A percentile compares a stretch with the other conserved stretches of the same genome.
These are phyloP conservation scores for Rallus limicola DNA, from an alignment of 2,113 vertebrate genomes.

Conservation along the genomic window DNA sequence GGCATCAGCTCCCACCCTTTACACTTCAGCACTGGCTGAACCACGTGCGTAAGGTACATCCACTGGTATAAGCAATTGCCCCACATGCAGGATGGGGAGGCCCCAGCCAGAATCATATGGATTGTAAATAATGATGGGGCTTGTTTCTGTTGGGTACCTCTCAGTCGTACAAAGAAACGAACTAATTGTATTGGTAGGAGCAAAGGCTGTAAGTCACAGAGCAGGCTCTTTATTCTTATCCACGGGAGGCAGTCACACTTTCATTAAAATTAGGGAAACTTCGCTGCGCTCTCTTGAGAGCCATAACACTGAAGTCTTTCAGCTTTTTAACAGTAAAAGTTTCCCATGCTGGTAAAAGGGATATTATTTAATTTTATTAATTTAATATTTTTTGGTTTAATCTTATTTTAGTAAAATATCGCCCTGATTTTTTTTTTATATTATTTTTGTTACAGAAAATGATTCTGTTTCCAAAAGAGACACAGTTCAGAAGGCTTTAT, in stretches of 20 bases:
- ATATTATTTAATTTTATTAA: conserved; percentile 11
- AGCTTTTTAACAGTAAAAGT: conserved; percentile 32
- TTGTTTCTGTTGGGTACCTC: neutral
- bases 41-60: fast-evolving
- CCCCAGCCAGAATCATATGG: neutral
- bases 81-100: fast-evolving
- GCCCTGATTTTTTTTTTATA: neutral
- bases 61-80: neutral
- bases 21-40: fast-evolving
- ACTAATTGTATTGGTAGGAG: neutral
- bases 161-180: neutral
- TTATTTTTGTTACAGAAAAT: conserved; percentile 5
- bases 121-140: neutral
- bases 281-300: conserved; percentile 2
- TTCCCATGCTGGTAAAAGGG: conserved; percentile 23
- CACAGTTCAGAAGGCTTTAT: conserved; percentile 11
- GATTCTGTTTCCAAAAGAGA: neutral
- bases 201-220: neutral
- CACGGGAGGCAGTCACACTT: neutral
- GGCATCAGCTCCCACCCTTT: neutral
- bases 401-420: conserved; percentile 9
- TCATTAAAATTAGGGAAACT: neutral
- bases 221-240: neutral
- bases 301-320: conserved; percentile 3
- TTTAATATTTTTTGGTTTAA: neutral